Evolutionary conservation across 2,888 invertebrate species (phyloP).

Genomic region (Bombylius discolor): DNA sequence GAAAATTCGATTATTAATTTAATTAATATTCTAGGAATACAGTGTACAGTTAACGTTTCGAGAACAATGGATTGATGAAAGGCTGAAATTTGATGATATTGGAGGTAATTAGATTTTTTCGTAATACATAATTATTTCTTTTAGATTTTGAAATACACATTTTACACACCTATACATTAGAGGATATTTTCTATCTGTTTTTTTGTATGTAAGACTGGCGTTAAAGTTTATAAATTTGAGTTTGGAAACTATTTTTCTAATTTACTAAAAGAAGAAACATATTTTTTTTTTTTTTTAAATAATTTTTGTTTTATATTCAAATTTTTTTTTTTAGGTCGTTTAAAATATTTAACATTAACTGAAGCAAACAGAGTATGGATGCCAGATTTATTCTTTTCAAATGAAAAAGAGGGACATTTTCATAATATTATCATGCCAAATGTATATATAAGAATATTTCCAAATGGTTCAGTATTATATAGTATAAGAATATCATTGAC

Average conservation of each 20-base stretch:
- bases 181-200: too few species aligned
- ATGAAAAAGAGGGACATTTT: constrained; percentile 95
- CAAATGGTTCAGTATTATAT: constrained; percentile 88
- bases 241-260: too few species aligned
- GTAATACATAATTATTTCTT: too few species aligned
- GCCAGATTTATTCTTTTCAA: constrained; percentile 96
- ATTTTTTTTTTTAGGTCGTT: constrained; percentile 47
- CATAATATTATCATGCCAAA: constrained; percentile 98
- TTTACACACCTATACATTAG: too few species aligned
- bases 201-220: too few species aligned
- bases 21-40: constrained; percentile 59
- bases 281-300: too few species aligned
- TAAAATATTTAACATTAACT: constrained; percentile 83
- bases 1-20: too few species aligned
- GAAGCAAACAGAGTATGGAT: constrained; percentile 96
- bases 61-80: constrained; percentile 92
- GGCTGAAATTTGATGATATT: constrained; percentile 78
- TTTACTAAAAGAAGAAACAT: too few species aligned
- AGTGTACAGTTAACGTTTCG: constrained; percentile 94
- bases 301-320: too few species aligned
- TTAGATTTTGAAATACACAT: too few species aligned
- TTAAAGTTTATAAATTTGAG: too few species aligned
- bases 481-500: constrained; percentile 95
- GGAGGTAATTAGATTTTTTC: constrained; percentile 45
- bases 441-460: constrained; percentile 92